A percentile compares a stretch with the other conserved stretches of the same genome.
Evolutionary conservation across 2,797 vertebrate genomes (phyloP).

Genomic region (Sebastes hubbsi): DNA sequence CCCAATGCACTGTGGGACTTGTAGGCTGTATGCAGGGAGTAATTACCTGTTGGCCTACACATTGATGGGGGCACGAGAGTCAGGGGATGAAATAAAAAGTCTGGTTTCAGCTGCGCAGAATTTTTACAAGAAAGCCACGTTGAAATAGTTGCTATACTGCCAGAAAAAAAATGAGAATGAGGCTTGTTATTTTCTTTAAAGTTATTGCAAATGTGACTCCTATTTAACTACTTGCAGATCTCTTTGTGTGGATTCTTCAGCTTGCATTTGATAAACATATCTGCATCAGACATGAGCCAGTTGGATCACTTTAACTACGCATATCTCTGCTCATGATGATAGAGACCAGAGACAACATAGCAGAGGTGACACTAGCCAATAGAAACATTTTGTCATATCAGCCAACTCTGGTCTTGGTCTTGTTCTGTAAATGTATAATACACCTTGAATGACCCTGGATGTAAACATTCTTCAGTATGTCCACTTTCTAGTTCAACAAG

Average conservation of each 20-base stretch:
- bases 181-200: background rate
- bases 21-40: conserved; percentile 25
- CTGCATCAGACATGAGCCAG: background rate
- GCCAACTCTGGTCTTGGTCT: background rate
- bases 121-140: background rate
- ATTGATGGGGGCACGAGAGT: conserved; percentile 17
- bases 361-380: background rate
- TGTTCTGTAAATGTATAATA: background rate
- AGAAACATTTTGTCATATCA: background rate
- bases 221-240: background rate
- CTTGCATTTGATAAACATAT: background rate
- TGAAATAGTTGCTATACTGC: background rate
- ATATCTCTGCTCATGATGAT: background rate
- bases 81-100: conserved; percentile 1
- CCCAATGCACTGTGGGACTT: conserved; percentile 34
- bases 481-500: background rate
- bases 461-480: background rate
- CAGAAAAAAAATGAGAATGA: background rate
- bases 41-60: conserved; percentile 41
- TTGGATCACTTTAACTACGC: background rate
- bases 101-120: background rate
- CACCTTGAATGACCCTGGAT: background rate
- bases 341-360: background rate
- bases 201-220: background rate
- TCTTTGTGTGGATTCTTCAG: background rate